Conservation (phyloP, 2,113 vertebrate genomes). For the Sclerurus mexicanus region DNA sequence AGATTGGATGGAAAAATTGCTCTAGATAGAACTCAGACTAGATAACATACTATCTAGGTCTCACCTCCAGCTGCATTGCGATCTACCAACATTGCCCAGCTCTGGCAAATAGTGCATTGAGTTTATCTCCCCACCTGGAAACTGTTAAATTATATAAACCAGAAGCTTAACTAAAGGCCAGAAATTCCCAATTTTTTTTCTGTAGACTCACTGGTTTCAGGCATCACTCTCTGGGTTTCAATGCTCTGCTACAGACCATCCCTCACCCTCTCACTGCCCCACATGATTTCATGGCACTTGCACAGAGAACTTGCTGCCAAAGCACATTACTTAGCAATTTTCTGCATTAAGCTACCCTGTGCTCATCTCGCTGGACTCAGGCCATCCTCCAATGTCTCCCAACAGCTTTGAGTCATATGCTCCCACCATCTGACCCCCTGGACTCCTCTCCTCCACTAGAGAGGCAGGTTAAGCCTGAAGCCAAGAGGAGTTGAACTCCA, state of each 20-base stretch:
- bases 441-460: background rate
- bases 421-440: background rate
- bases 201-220: background rate
- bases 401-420: conserved; percentile 7
- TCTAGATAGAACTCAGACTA: background rate
- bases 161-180: background rate
- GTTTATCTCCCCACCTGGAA: background rate
- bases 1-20: background rate
- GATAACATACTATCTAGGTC: background rate
- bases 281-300: rapidly evolving
- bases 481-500: background rate
- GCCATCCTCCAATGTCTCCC: background rate
- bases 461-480: background rate
- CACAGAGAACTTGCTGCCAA: background rate
- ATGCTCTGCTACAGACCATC: background rate
- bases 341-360: background rate
- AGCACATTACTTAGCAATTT: background rate
- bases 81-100: background rate
- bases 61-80: background rate
- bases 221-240: background rate
- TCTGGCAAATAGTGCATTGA: background rate
- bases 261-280: background rate
- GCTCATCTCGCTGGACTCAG: background rate
- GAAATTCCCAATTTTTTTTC: background rate
- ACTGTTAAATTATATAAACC: background rate